Evolutionary conservation across 2,113 vertebrate genomes (phyloP), one percentile per base, ranked within the genome.

Genomic region (Chaetodon auriga): DNA sequence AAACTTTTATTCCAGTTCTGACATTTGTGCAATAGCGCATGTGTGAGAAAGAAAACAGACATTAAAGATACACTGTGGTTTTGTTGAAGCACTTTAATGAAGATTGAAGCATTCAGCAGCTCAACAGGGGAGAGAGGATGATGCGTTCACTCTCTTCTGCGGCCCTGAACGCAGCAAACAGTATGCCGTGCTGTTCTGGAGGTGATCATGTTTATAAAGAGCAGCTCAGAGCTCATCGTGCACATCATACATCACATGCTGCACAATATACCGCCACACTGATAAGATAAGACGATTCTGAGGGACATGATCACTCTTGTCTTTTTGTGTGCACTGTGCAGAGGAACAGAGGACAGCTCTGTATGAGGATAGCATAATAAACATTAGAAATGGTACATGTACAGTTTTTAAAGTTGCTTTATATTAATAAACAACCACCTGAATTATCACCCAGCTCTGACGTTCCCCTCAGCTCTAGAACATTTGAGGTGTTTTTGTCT

Each of bases 181-280:
- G 16, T 1, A 43, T 38, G 9, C 18, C 14, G 23, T 57, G 9
- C 18, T 19, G 23, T 57, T 14, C 18, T 49, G 51, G 25, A 72
- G 60, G 1, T 65, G n/a, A 78, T 45, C 23, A 16, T 18, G 25
- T 78, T 78, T 8, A 41, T 58, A 58, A 16, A 58, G 53, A 58
- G n/a, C 25, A 15, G 12, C 6, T 68, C 21, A 38, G 53, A 57
- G 43, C 63, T 78, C 25, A 61, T 57, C 30, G 21, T 53, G 30
- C 46, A n/a, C 35, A 53, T 55, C 55, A 51, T 78, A 41, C 35
- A 60, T 78, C 51, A 46, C 2, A 49, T 19, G 7, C 15, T 35
- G 66, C 18, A n/a, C 7, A 23, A 48, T 12, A 21, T 12, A 18
- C 48, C 68, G 35, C 16, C 43, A 35, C 18, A 51, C 6, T 9